Base-by-base conservation (phyloP, 2,888 invertebrate genomes). In the Zaprionus bogoriensis region DNA sequence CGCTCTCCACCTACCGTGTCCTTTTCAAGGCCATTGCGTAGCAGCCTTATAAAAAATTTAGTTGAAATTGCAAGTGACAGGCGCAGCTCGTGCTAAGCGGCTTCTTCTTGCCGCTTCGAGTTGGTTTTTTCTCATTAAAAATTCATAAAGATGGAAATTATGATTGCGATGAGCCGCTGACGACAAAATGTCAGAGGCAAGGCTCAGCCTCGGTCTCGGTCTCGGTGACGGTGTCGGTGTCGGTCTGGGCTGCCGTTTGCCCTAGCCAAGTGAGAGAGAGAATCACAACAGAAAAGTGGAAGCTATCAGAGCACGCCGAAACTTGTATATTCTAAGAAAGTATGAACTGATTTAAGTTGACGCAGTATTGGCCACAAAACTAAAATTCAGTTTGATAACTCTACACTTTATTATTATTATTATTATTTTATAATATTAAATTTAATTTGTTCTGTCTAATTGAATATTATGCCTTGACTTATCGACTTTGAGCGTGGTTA, bases 131-230 rank as follows among this genome's bases (percentile, higher is more conserved):
- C 86, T 77, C 87, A 83, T 83, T 83, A 87, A 82, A 85, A 87
- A 86, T 83, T 87, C 87, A 83, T 87, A 83, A 87, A 68, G 67
- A 80, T 87, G 84, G 55, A 85, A 87, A 87, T 87, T 86, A 77
- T 87, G 87, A 83, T 85, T 87, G 74, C 74, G 75, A 85, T 81
- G 81, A 80, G 84, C 61, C 59, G 78, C 47, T 63, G 75, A 84
- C 77, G 83, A 85, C 76, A 78, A 75, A 85, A 87, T 74, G 85
- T 87, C 86, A 81, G 57, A 71, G 54, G 60, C 74, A 77, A 71
- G 51, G 51, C 52, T 23, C 54, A 10, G 10, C 10, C 20, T 17
- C 36, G 9, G 36, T 4, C n/a, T 36, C n/a, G n/a, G n/a, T n/a
- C n/a, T n/a, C n/a, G n/a, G n/a, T n/a, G n/a, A n/a, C n/a, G n/a